Conservation (phyloP, 2,888 invertebrate species). For the Penaeus monodon region DNA sequence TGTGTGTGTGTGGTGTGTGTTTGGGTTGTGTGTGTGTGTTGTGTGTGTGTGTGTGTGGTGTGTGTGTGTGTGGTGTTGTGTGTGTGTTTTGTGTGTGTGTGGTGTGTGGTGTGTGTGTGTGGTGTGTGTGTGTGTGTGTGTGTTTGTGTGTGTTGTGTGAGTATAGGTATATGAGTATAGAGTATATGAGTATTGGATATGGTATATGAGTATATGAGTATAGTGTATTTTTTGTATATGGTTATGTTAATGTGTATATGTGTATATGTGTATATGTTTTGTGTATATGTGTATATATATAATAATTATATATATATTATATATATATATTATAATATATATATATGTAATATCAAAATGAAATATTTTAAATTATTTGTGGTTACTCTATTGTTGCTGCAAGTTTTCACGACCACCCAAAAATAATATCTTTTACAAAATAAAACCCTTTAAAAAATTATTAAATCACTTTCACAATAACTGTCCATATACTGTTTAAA, state of each 20-base stretch:
- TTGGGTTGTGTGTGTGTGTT: no score
- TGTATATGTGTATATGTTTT: neutral
- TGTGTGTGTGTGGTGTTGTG: no score
- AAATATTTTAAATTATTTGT: neutral
- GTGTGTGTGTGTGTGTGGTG: no score
- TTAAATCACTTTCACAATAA: no score
- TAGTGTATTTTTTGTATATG: neutral
- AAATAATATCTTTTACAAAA: no score
- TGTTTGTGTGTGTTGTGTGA: neutral
- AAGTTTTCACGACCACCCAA: no score
- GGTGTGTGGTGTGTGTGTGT: no score
- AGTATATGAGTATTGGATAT: neutral
- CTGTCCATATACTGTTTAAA: no score
- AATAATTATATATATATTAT: conserved; percentile 21
- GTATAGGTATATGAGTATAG: neutral
- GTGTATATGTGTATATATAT: conserved; percentile 11
- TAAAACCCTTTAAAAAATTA: no score
- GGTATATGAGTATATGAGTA: neutral
- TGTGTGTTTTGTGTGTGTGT: no score
- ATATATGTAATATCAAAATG: neutral
- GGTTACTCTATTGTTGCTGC: neutral
- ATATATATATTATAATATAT: conserved; percentile 12
- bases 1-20: no score
- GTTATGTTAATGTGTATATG: neutral
- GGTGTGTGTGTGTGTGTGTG: no score